Base-by-base conservation (phyloP, 2,113 vertebrate species). In the Sturnus vulgaris region DNA sequence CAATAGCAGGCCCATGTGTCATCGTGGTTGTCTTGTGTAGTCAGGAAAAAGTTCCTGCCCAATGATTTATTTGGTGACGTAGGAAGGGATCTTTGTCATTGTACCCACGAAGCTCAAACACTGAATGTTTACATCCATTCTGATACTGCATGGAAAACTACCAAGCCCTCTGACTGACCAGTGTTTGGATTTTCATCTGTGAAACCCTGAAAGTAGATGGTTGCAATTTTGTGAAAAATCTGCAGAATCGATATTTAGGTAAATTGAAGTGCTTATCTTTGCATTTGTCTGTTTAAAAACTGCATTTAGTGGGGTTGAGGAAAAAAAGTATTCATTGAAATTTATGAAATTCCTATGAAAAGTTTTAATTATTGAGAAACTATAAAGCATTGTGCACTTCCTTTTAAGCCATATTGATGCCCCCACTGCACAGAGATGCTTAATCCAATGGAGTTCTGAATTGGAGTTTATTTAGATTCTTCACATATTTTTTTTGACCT, bases 401-500 rank as follows among this genome's bases (percentile, higher is more conserved):
- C 35, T 73, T 79, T 79, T 27, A 66, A 82, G 56, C 33, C 4
- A 10, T 35, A 49, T 24, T 31, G 35, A 39, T 88, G 28, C 9
- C 24, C 24, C 12, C 22, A 10, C 31, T 84, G 64, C 73, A 47
- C 4, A 33, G 69, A 30, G 57, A 33, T 60, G 28, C 53, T 81
- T 88, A 44, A 50, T 64, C 53, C 56, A 10, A 69, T 86, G 37
- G 50, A 30, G 60, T 56, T 63, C 28, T 79, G 75, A 90, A n/a
- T 15, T 86, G 65, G 50, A 82, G 44, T 79, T 82, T 91, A 30
- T 73, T 88, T n/a, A 49, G 78, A 92, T 92, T 93, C 85, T 95
- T 90, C 66, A 92, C 84, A 80, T 92, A 52, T 44, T 96, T 94
- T 88, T 82, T 37, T 69, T 77, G 76, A 92, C 82, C 90, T 86